Evolutionary conservation across 2,113 vertebrate genomes (phyloP).

Genomic region (Rhodinocichla rosea): DNA sequence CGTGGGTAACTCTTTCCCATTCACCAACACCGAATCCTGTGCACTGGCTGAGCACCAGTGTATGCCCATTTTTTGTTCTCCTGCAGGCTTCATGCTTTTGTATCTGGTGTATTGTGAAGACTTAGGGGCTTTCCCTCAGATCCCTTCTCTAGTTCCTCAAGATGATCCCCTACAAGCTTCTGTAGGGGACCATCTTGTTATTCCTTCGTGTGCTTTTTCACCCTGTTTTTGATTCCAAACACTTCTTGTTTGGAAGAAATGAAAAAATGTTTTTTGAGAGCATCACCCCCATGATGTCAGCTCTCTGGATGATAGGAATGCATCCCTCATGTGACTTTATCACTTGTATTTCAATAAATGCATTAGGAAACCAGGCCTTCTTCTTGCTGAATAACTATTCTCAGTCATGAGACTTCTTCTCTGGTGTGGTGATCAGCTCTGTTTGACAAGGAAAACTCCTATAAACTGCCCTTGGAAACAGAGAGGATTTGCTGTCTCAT

Average conservation of each 20-base stretch:
- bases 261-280: not conserved
- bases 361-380: not conserved
- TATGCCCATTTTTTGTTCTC: not conserved
- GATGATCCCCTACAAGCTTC: no score
- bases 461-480: not conserved
- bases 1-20: accelerated
- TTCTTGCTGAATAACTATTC: not conserved
- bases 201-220: not conserved
- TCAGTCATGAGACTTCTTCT: not conserved
- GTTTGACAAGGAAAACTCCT: not conserved
- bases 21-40: not conserved
- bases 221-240: not conserved
- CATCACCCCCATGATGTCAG: accelerated
- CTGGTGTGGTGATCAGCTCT: not conserved
- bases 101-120: not conserved
- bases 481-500: not conserved
- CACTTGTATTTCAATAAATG: not conserved
- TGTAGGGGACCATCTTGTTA: not conserved
- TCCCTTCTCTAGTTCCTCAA: not conserved
- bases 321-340: not conserved
- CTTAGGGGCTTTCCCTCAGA: not conserved
- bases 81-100: not conserved
- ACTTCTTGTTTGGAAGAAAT: not conserved
- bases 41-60: not conserved
- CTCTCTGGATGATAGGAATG: not conserved